Percentiles rank a stretch among this genome's conserved stretches.
Evolutionary conservation across 2,797 vertebrate genomes (phyloP).

Genomic region (Pangasius djambal): DNA sequence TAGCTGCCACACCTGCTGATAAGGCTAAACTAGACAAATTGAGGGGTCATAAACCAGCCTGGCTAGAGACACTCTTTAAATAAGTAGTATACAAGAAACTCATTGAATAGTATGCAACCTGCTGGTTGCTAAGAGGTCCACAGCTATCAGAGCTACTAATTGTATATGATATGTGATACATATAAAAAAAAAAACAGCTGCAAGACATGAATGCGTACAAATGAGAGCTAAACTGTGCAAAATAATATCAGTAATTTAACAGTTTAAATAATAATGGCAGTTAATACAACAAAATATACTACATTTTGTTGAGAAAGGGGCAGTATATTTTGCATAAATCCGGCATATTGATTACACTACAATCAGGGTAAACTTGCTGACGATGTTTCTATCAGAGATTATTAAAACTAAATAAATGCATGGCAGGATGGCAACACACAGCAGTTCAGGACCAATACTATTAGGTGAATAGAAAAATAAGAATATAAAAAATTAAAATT

Average conservation of each 20-base stretch:
- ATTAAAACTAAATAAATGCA: not conserved
- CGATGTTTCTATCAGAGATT: not conserved
- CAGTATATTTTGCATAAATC: not conserved
- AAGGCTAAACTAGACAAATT: conserved; percentile 18
- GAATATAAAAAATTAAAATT: not conserved
- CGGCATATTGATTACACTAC: not conserved
- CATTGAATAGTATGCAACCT: conserved; percentile 12
- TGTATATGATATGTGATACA: not conserved
- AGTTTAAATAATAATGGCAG: not conserved
- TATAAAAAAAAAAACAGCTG: not conserved
- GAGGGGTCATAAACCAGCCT: conserved; percentile 59
- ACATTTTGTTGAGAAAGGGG: not conserved
- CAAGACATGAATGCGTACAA: not conserved
- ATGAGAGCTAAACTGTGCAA: not conserved
- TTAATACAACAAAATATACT: not conserved
- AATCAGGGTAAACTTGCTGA: not conserved
- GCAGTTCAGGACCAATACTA: not conserved
- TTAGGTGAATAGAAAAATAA: no score
- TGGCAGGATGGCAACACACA: not conserved
- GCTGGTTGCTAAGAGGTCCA: not conserved
- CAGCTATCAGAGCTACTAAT: not conserved
- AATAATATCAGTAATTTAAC: not conserved
- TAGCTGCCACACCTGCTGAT: conserved; percentile 32
- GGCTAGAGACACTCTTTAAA: conserved; percentile 30
- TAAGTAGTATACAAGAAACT: not conserved